Base-by-base conservation (phyloP, 2,797 vertebrate species). In the Acanthiza pusilla region DNA sequence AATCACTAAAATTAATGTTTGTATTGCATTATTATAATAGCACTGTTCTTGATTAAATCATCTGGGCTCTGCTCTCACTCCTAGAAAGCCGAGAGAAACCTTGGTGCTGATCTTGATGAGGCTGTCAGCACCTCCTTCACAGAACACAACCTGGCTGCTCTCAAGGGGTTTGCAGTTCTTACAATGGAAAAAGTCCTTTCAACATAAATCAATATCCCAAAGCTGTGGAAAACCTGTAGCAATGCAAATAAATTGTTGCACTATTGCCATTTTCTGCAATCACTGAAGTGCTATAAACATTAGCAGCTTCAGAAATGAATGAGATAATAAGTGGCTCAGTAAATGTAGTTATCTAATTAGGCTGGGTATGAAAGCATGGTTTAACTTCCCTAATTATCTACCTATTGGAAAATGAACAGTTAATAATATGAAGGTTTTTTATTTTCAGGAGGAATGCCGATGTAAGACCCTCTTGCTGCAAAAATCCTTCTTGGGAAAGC, bases 1-100 rank as follows among this genome's bases (percentile, higher is more conserved):
- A 88, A 93, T 94, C 76, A 95, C 34, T 57, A 32, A 89, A 92
- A 94, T 86, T 26, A 84, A 92, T 79, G 79, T 84, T 85, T 87
- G 7, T 63, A 36, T 58, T 70, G 29, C 26, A n/a, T 47, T 83
- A 53, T 88, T 88, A 13, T 53, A 84, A 60, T 57, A 88, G 43
- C 13, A 19, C 43, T 54, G 21, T n/a, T 92, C 51, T 73, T 79
- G 85, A 70, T 86, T 80, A 75, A 88, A 85, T 88, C 2, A 1
- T 38, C 10, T 81, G 70, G 43, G 45, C 60, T 93, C 54, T 84
- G 76, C 48, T 94, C 57, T 88, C 0, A 0, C 60, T 78, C n/a
- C 42, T 32, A 18, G 76, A 86, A 66, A 85, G 77, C 47, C 67
- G 27, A 27, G 57, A 93, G 88, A 61, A 79, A 42, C 86, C 63